Conservation (phyloP, 2,888 invertebrate species). For the Cylloceria caligata region DNA sequence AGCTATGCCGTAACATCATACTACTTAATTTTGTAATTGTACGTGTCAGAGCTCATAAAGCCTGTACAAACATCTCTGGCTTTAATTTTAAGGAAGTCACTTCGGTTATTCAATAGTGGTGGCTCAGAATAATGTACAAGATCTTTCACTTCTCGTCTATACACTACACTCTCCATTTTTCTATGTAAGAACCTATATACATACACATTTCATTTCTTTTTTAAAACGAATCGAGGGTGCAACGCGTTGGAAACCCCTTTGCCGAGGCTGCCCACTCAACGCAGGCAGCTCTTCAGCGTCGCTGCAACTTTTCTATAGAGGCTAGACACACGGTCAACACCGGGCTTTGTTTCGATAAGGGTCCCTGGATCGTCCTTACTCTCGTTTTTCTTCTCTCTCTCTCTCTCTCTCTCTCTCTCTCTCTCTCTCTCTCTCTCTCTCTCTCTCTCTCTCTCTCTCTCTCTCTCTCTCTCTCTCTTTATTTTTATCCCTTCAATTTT, state of each 20-base stretch:
- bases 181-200: neutral
- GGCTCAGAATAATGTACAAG: neutral
- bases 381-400: slow-evolving; percentile 60
- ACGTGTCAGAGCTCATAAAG: no score
- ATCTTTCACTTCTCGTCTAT: neutral
- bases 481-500: slow-evolving; percentile 46
- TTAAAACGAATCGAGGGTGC: slow-evolving; percentile 23
- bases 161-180: neutral
- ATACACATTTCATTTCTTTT: slow-evolving; percentile 28
- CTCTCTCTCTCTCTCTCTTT: slow-evolving; percentile 56
- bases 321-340: slow-evolving; percentile 81
- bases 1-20: neutral
- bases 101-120: slow-evolving; percentile 16
- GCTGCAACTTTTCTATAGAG: slow-evolving; percentile 76
- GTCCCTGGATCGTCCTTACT: slow-evolving; percentile 67
- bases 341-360: slow-evolving; percentile 79
- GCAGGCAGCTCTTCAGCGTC: slow-evolving; percentile 63
- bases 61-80: neutral
- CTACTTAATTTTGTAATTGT: slow-evolving; percentile 7
- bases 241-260: slow-evolving; percentile 61
- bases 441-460: slow-evolving; percentile 58
- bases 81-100: slow-evolving; percentile 11
- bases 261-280: slow-evolving; percentile 62
- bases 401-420: slow-evolving; percentile 42
- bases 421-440: slow-evolving; percentile 60